phyloP scores from a whole-genome alignment of 1,140 invertebrate species.

The Drosophila persimilis region DNA sequence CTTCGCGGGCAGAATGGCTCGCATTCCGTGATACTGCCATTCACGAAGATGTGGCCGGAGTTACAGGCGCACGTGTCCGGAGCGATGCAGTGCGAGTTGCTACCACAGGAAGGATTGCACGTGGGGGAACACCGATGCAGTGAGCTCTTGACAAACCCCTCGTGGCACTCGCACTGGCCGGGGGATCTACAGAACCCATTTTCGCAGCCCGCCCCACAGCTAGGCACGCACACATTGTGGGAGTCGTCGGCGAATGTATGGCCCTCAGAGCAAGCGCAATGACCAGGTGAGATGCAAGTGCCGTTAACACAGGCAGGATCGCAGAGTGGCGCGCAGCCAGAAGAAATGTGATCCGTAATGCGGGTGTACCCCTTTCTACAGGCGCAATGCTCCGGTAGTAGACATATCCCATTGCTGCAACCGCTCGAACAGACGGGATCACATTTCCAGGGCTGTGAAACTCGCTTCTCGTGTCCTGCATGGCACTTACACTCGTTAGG shows the following conservation, averaged over 20 bases:
- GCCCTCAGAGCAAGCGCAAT: constrained; percentile 81
- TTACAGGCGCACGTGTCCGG: constrained; percentile 86
- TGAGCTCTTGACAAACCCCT: constrained; percentile 56
- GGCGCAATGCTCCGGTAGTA: constrained; percentile 80
- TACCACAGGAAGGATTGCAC: constrained; percentile 84
- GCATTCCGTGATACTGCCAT: constrained; percentile 68
- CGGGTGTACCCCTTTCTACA: constrained; percentile 76
- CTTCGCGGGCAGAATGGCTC: constrained; percentile 66
- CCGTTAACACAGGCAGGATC: constrained; percentile 61
- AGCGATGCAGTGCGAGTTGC: constrained; percentile 84
- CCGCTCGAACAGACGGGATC: constrained; percentile 68
- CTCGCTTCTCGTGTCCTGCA: constrained; percentile 44
- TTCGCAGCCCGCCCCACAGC: constrained; percentile 67
- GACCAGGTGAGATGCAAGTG: constrained; percentile 83
- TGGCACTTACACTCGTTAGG: constrained; percentile 85
- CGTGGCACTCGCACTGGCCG: constrained; percentile 68
- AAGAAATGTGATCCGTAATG: constrained; percentile 5
- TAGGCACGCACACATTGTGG: constrained; percentile 62
- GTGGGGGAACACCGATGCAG: constrained; percentile 84
- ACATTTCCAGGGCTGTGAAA: constrained; percentile 47
- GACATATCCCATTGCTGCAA: constrained; percentile 78
- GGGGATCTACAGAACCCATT: constrained; percentile 74
- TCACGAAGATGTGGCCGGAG: constrained; percentile 84
- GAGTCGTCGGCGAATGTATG: constrained; percentile 56
- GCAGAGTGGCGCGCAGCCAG: constrained; percentile 82